These are phyloP conservation scores for Drosophila borealis DNA, from an alignment of 2,888 invertebrate species.

Conservation along the genomic window DNA sequence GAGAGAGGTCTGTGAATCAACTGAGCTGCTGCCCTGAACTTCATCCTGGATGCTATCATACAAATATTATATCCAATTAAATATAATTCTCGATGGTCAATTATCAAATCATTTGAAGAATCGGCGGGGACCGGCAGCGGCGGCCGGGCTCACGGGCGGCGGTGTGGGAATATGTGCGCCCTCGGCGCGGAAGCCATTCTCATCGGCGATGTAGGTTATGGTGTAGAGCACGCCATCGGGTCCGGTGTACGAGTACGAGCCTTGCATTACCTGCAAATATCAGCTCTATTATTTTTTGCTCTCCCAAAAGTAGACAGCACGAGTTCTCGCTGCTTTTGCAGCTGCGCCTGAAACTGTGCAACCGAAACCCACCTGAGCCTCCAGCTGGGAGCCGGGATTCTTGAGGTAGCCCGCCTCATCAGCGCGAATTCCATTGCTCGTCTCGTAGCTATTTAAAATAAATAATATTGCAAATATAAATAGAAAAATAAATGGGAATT, in stretches of 20 bases:
- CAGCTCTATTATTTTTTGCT: too few species aligned
- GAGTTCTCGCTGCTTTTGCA: rapidly evolving
- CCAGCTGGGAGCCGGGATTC: conserved; percentile 87
- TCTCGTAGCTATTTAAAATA: conserved; percentile 86
- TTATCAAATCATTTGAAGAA: conserved; percentile 78
- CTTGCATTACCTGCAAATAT: conserved; percentile 85
- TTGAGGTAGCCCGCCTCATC: conserved; percentile 88
- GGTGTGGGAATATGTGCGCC: conserved; percentile 86
- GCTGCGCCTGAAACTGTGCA: conserved; percentile 24
- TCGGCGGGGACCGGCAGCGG: conserved; percentile 59
- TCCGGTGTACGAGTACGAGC: conserved; percentile 87
- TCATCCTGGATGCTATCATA: conserved; percentile 39
- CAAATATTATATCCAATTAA: conserved; percentile 39
- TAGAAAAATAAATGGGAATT: background rate
- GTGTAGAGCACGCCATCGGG: conserved; percentile 87
- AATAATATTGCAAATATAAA: background rate
- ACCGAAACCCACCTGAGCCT: conserved; percentile 85
- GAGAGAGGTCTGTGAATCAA: conserved; percentile 31
- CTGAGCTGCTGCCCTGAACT: conserved; percentile 45
- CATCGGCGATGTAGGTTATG: conserved; percentile 86
- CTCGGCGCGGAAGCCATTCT: conserved; percentile 86
- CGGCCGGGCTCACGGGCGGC: conserved; percentile 81
- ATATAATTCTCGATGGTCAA: conserved; percentile 32
- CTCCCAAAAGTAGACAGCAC: conserved; percentile 30
- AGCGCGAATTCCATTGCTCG: conserved; percentile 88